Evolutionary conservation across 2,113 vertebrate species (phyloP).

Genomic region (Eupsittula cactorum): DNA sequence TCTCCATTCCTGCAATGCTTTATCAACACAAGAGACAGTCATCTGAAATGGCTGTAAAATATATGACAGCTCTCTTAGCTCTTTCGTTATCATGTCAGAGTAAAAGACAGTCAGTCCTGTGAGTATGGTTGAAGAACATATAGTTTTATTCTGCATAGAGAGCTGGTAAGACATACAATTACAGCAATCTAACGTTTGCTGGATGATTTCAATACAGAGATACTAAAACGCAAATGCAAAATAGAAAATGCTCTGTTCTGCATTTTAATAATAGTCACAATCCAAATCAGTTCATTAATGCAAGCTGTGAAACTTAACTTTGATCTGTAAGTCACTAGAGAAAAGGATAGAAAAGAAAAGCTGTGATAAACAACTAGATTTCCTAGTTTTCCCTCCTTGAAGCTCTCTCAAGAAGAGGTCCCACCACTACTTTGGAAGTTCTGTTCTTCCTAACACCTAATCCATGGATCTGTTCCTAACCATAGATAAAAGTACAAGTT

Average conservation of each 20-base stretch:
- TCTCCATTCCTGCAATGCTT: neutral
- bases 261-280: neutral
- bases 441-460: neutral
- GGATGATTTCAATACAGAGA: neutral
- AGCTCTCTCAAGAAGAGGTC: neutral
- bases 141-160: neutral
- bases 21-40: neutral
- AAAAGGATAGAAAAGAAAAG: neutral
- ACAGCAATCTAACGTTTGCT: neutral
- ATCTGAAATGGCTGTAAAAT: neutral
- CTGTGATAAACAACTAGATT: neutral
- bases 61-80: neutral
- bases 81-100: neutral
- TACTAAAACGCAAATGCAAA: neutral
- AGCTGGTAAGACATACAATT: neutral
- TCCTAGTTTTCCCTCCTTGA: neutral
- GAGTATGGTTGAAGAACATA: neutral
- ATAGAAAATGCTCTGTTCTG: neutral
- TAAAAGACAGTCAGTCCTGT: neutral
- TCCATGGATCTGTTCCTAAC: neutral
- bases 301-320: conserved; percentile 19
- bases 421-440: neutral
- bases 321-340: neutral
- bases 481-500: conserved; percentile 24
- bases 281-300: conserved; percentile 34